Percentiles rank a stretch among this genome's conserved stretches.
phyloP scores from a whole-genome alignment of 2,797 vertebrate genomes.

The Chiloscyllium punctatum region DNA sequence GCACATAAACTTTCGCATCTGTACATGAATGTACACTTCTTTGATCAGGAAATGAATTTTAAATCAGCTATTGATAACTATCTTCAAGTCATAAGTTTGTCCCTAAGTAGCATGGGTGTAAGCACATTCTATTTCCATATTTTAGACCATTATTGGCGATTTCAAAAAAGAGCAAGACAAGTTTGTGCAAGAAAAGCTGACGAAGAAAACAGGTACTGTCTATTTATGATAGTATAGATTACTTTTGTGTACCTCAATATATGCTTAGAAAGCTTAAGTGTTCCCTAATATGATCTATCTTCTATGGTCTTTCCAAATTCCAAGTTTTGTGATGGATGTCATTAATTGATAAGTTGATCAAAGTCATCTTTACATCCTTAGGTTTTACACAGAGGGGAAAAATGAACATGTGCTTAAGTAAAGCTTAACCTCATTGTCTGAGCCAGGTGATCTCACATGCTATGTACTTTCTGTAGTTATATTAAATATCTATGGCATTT shows the following conservation, averaged over 20 bases:
- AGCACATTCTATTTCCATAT: slow-evolving; percentile 14
- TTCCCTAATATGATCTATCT: background rate
- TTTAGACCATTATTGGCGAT: slow-evolving; percentile 90
- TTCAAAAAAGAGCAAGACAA: slow-evolving; percentile 97
- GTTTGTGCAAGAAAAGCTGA: slow-evolving; percentile 87
- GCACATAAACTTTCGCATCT: background rate
- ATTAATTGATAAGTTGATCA: background rate
- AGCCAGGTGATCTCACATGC: too few relatives aligned
- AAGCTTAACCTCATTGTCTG: background rate
- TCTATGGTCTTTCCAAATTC: background rate
- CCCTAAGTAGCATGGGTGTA: background rate
- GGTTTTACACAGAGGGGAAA: background rate
- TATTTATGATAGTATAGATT: slow-evolving; percentile 7
- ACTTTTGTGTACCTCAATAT: background rate
- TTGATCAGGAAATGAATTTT: background rate
- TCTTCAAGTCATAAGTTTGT: background rate
- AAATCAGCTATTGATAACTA: background rate
- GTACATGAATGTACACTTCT: background rate
- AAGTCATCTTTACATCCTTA: background rate
- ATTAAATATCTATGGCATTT: background rate
- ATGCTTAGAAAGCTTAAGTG: background rate
- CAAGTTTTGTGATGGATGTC: background rate
- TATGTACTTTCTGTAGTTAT: background rate
- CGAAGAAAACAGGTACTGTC: slow-evolving; percentile 77
- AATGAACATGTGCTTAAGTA: background rate